A percentile compares a stretch with the other conserved stretches of the same genome.
phyloP scores from a whole-genome alignment of 2,797 vertebrate genomes.

The Sus cebifrons region DNA sequence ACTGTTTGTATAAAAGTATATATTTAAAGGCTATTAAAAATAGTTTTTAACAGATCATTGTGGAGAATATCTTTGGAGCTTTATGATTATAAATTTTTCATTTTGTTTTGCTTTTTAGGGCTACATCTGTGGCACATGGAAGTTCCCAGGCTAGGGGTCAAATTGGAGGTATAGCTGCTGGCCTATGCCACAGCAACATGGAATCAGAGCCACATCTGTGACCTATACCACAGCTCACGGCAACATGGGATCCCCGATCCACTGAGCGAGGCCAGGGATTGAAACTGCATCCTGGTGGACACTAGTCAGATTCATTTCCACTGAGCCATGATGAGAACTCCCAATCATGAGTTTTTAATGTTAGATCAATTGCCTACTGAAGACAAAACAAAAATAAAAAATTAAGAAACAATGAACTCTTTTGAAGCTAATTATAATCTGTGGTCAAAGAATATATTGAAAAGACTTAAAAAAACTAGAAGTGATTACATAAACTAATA shows the following conservation, averaged over 20 bases:
- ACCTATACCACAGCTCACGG: too few species aligned
- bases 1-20: constrained; percentile 56
- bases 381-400: constrained; percentile 49
- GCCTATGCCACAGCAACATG: too few species aligned
- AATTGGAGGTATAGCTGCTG: too few species aligned
- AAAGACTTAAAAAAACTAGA: constrained; percentile 2
- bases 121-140: too few species aligned
- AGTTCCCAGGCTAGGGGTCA: too few species aligned
- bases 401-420: constrained; percentile 42
- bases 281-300: too few species aligned
- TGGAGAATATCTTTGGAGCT: constrained; percentile 19
- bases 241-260: too few species aligned
- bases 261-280: too few species aligned
- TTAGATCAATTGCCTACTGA: constrained; percentile 54
- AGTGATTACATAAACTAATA: constrained; percentile 17
- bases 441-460: neutral
- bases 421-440: constrained; percentile 50
- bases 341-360: constrained; percentile 9
- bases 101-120: too few species aligned
- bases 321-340: too few species aligned
- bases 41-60: constrained; percentile 21
- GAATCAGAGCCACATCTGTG: too few species aligned
- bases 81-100: neutral
- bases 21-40: constrained; percentile 61
- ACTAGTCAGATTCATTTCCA: too few species aligned